A percentile compares a stretch with the other conserved stretches of the same genome.
Conservation (phyloP, 2,113 vertebrate species). For the Corythoichthys haematopterus region DNA sequence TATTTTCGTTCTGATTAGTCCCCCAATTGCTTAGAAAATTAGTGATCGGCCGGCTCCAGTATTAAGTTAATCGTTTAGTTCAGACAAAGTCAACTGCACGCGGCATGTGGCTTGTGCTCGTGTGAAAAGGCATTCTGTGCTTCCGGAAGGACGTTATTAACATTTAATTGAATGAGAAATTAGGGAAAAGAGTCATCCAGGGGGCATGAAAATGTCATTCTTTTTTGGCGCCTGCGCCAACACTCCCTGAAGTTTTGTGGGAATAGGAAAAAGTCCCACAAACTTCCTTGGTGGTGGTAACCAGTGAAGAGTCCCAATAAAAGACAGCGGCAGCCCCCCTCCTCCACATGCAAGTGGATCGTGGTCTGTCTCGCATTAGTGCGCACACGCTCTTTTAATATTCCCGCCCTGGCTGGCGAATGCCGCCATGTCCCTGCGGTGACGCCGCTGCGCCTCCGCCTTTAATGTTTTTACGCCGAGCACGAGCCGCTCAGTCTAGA, state of each 20-base stretch:
- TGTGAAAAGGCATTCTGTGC: too few relatives aligned
- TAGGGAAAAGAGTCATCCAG: background rate
- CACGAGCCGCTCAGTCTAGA: constrained; percentile 64
- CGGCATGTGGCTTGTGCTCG: too few relatives aligned
- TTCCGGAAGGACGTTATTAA: too few relatives aligned
- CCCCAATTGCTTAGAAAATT: too few relatives aligned
- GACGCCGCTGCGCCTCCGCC: constrained; percentile 71
- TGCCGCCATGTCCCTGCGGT: constrained; percentile 67
- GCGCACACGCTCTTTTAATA: constrained; percentile 65
- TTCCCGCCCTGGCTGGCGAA: constrained; percentile 51
- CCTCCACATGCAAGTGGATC: constrained; percentile 61
- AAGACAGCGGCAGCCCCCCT: constrained; percentile 53
- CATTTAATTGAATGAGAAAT: background rate
- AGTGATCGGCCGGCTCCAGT: too few relatives aligned
- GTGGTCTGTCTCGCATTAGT: constrained; percentile 70
- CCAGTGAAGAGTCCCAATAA: background rate
- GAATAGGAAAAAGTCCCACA: background rate
- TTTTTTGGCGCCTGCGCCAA: background rate
- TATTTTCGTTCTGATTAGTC: too few relatives aligned
- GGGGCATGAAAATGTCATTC: background rate
- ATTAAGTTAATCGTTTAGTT: too few relatives aligned
- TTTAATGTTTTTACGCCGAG: constrained; percentile 68
- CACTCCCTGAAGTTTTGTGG: background rate
- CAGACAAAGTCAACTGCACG: too few relatives aligned
- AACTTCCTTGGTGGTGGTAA: background rate